Percentiles rank a stretch among this genome's conserved stretches.
These are phyloP conservation scores for Periophthalmus magnuspinnatus DNA, from an alignment of 2,797 vertebrate species.

Conservation along the genomic window DNA sequence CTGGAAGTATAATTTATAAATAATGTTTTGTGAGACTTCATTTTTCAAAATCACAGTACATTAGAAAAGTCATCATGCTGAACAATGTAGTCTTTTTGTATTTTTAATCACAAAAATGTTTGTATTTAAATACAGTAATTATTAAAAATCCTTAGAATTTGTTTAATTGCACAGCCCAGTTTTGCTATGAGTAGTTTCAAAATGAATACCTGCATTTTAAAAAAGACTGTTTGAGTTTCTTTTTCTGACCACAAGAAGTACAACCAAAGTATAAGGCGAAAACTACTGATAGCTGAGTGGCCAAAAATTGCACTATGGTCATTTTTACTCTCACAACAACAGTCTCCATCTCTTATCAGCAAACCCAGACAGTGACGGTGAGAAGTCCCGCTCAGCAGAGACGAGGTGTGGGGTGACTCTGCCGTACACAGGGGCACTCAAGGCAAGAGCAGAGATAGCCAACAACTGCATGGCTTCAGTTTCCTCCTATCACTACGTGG, in stretches of 20 bases:
- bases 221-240: not conserved
- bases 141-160: too few species aligned
- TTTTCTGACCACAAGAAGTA: too few species aligned
- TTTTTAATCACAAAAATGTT: too few species aligned
- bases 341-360: conserved; percentile 69
- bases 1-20: too few species aligned
- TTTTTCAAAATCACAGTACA: too few species aligned
- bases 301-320: conserved; percentile 27
- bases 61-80: too few species aligned
- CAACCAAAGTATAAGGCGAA: not conserved
- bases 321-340: conserved; percentile 30
- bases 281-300: not conserved
- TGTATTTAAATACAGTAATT: too few species aligned
- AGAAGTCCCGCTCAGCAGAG: conserved; percentile 60
- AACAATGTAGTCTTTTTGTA: too few species aligned
- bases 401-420: conserved; percentile 42
- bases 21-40: too few species aligned
- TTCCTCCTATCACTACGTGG: conserved; percentile 21
- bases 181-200: too few species aligned
- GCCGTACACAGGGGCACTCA: conserved; percentile 23
- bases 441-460: conserved; percentile 13
- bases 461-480: conserved; percentile 25
- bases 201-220: too few species aligned
- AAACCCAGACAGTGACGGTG: conserved; percentile 56
- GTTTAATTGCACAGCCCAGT: too few species aligned